A percentile compares a stretch with the other conserved stretches of the same genome.
Conservation (phyloP, 1,140 invertebrate species). For the Drosophila ambigua region DNA sequence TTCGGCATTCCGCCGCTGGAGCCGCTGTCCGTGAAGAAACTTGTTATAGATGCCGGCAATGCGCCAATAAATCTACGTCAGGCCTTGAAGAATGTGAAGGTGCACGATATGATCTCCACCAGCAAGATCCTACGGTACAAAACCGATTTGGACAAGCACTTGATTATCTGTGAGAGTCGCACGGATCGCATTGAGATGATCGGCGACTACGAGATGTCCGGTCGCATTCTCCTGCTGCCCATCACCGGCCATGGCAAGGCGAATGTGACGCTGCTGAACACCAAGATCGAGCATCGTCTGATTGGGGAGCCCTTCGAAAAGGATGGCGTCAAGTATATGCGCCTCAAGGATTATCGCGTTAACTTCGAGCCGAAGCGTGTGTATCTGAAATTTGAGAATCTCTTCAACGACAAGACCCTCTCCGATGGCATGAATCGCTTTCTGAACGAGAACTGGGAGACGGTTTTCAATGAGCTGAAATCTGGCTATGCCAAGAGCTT, state of each 20-base stretch:
- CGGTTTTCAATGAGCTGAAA: constrained; percentile 88
- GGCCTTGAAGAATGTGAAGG: constrained; percentile 85
- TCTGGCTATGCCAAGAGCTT: constrained; percentile 87
- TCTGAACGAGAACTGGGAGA: constrained; percentile 88
- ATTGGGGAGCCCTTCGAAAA: constrained; percentile 86
- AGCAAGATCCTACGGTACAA: constrained; percentile 84
- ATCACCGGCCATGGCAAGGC: constrained; percentile 88
- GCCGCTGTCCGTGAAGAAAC: constrained; percentile 80
- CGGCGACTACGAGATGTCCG: constrained; percentile 88
- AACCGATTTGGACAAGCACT: constrained; percentile 84
- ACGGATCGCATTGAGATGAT: constrained; percentile 86
- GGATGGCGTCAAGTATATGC: constrained; percentile 86
- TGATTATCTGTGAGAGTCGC: constrained; percentile 84
- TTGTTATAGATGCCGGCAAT: constrained; percentile 79
- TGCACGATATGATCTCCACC: constrained; percentile 85
- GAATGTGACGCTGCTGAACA: constrained; percentile 87
- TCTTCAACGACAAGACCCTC: constrained; percentile 86
- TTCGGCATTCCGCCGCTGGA: constrained; percentile 81
- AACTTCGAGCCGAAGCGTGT: constrained; percentile 86
- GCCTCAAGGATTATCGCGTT: constrained; percentile 86
- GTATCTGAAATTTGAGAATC: constrained; percentile 86
- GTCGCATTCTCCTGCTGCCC: constrained; percentile 88
- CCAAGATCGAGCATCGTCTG: constrained; percentile 86
- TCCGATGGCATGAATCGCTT: constrained; percentile 86
- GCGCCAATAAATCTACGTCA: constrained; percentile 85